These are phyloP conservation scores for Boloria selene DNA, from an alignment of 2,888 invertebrate genomes.

Conservation along the genomic window DNA sequence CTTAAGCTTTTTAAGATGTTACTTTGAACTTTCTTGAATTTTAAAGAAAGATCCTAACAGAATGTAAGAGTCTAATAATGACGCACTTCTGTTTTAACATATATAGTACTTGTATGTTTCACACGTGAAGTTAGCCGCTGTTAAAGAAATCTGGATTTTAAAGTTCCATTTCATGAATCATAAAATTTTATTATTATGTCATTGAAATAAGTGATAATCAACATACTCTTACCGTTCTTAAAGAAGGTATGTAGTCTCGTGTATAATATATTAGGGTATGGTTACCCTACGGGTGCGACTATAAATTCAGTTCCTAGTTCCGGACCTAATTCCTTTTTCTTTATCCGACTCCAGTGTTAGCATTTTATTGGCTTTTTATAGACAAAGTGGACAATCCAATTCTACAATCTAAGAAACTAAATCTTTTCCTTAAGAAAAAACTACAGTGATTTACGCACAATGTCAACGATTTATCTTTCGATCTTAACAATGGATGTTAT, in stretches of 20 bases:
- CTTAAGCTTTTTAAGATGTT: too few species aligned
- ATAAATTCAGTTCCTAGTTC: constrained; percentile 46
- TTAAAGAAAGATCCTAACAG: too few species aligned
- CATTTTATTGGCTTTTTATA: constrained; percentile 39
- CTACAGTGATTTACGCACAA: constrained; percentile 8
- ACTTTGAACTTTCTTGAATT: too few species aligned
- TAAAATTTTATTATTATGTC: too few species aligned
- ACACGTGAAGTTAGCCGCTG: too few species aligned
- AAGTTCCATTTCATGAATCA: too few species aligned
- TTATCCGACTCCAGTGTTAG: constrained; percentile 40
- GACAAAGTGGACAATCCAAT: constrained; percentile 34
- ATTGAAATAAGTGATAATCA: too few species aligned
- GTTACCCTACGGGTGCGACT: constrained; percentile 40
- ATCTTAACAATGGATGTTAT: background rate
- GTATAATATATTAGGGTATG: constrained; percentile 25
- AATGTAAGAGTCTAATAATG: too few species aligned
- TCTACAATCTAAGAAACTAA: constrained; percentile 23
- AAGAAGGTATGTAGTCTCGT: background rate
- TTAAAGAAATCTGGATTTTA: too few species aligned
- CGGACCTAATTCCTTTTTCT: constrained; percentile 44
- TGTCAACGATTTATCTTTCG: background rate
- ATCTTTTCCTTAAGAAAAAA: constrained; percentile 26
- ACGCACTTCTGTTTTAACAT: too few species aligned
- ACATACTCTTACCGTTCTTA: background rate
- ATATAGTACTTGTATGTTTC: too few species aligned